Evolutionary conservation across 2,113 vertebrate species (phyloP), one percentile per base, ranked within the genome.

Genomic region (Apus apus): DNA sequence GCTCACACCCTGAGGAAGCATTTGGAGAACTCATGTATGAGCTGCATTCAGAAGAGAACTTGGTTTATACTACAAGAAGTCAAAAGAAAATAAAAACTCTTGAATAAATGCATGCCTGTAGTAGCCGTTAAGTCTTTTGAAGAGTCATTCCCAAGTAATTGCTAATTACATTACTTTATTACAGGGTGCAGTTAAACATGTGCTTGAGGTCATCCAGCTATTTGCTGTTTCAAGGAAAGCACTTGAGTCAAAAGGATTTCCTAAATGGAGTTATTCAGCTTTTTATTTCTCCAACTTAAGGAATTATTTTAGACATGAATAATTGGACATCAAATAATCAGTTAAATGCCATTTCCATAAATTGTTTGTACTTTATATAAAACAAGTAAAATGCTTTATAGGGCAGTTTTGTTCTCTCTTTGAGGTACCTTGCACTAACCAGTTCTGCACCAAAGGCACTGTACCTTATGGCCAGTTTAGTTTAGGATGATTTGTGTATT

Each of bases 191-290:
- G 95, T 96, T 93, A 96, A 95, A 94, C 82, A 85, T 43, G 68
- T 72, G 57, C 85, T 93, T 93, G 51, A 94, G 94, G 88, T 90
- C 92, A 90, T 81, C 61, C 79, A 92, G 80, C 61, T 90, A 92
- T 89, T 96, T 93, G 90, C 90, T 70, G 62, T 94, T 96, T 92
- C 83, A 95, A 94, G 96, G 93, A 96, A 97, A 96, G 76, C 83
- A 94, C 85, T 97, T 89, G 86, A 95, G 70, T 96, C 88, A 96
- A 96, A 96, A 97, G 96, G 94, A 96, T 96, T 96, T 96, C 96
- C 96, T 97, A 95, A 95, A 96, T 92, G 86, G 94, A 94, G 88
- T 82, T 27, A 96, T 97, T 96, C 73, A 87, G 85, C 66, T 90
- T 75, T 95, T 97, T 90, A 96, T 96, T 96, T 93, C 93, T 96